Conservation (phyloP, 1,140 invertebrate genomes). For the Zaprionus inermis region DNA sequence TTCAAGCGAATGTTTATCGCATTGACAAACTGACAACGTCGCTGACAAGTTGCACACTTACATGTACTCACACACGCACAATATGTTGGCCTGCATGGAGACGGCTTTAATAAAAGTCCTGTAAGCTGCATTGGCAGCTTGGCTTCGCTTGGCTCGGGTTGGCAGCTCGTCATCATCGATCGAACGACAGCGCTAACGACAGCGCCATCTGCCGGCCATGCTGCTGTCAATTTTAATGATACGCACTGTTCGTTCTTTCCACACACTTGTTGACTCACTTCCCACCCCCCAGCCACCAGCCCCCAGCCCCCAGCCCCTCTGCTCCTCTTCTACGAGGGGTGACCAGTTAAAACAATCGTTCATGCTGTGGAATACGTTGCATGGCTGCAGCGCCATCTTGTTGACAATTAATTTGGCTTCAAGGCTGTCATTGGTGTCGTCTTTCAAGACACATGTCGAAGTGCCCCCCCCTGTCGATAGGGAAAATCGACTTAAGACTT, state of each 20-base stretch:
- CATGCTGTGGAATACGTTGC: slow-evolving; percentile 39
- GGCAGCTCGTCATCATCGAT: slow-evolving; percentile 42
- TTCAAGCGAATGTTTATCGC: slow-evolving; percentile 65
- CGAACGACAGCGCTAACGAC: slow-evolving; percentile 51
- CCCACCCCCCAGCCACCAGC: background rate
- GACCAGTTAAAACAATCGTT: slow-evolving; percentile 54
- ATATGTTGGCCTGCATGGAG: background rate
- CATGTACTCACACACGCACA: background rate
- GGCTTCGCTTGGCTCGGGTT: background rate
- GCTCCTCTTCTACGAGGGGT: background rate
- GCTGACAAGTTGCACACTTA: slow-evolving; percentile 53
- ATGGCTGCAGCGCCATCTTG: slow-evolving; percentile 62
- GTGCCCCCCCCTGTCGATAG: no score
- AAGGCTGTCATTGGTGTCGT: slow-evolving; percentile 58
- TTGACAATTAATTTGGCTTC: slow-evolving; percentile 78
- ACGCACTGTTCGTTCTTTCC: slow-evolving; percentile 49
- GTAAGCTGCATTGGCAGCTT: slow-evolving; percentile 3
- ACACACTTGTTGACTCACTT: slow-evolving; percentile 42
- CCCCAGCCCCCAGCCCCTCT: no score
- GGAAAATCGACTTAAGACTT: slow-evolving; percentile 18
- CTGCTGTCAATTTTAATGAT: slow-evolving; percentile 75
- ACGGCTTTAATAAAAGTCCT: slow-evolving; percentile 15
- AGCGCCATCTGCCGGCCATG: slow-evolving; percentile 63
- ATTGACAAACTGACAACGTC: slow-evolving; percentile 59
- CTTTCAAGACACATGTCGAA: slow-evolving; percentile 50